These are phyloP conservation scores for Callipepla californica DNA, from an alignment of 2,113 vertebrate species.

Conservation along the genomic window DNA sequence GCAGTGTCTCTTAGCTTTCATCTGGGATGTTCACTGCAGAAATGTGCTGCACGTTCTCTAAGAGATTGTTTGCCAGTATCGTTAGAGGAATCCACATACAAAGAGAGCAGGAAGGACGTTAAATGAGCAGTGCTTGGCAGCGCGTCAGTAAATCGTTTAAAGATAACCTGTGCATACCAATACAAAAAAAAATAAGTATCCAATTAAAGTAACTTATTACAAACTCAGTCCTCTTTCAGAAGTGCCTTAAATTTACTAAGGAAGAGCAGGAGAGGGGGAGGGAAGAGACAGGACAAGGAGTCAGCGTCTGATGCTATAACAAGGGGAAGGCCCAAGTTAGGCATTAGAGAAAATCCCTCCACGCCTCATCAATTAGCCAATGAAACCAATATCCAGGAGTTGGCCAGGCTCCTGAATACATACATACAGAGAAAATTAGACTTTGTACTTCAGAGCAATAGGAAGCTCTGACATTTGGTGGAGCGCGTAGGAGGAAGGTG, in stretches of 20 bases:
- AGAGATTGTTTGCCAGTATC: not conserved
- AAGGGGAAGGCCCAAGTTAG: not conserved
- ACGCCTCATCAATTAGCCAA: not conserved
- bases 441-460: slow-evolving; percentile 29
- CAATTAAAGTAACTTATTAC: slow-evolving; percentile 57
- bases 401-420: slow-evolving; percentile 2
- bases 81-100: not conserved
- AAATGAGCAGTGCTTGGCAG: slow-evolving; percentile 45
- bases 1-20: not conserved
- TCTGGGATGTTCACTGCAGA: slow-evolving; percentile 15
- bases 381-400: not conserved
- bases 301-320: not conserved
- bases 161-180: slow-evolving; percentile 60
- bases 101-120: slow-evolving; percentile 31
- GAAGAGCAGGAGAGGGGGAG: not conserved
- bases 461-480: slow-evolving; percentile 26
- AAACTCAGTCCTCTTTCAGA: slow-evolving; percentile 35
- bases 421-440: not conserved
- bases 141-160: slow-evolving; percentile 49
- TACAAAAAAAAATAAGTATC: slow-evolving; percentile 8
- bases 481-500: not conserved
- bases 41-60: not conserved
- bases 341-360: not conserved
- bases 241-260: slow-evolving; percentile 13
- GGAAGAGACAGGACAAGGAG: not conserved